Evolutionary conservation across 2,797 vertebrate species (phyloP), one percentile per base, ranked within the genome.

Genomic region (Rhabdophis nuchalis): DNA sequence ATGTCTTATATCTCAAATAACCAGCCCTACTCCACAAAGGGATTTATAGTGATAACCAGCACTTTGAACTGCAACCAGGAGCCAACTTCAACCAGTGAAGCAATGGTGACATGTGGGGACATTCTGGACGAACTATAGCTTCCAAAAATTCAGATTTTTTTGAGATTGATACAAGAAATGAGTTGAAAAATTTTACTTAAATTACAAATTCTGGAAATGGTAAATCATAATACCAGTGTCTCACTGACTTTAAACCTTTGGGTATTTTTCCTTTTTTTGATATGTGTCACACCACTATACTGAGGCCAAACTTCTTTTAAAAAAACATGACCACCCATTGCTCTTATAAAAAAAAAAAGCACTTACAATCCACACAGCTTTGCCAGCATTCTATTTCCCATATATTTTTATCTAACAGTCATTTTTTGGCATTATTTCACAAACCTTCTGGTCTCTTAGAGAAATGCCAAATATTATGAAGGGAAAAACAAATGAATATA

Each of bases 141-240:
- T 72, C 64, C n/a, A 72, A 36, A 18, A 72, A 36, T 72, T 72
- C 64, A 72, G 14, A 36, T 72, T 72, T 72, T 14, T 32, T 72
- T 72, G 95, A 93, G 68, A 93, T 91, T 93, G 96, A 96, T 93
- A 95, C 92, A 97, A 93, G 94, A 97, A 95, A 94, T 96, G 94
- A 96, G 91, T 58, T 90, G 92, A 93, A 95, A 96, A 94, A 85
- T 93, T 94, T 95, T 96, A 95, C 92, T 95, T 50, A 94, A 90
- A 87, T 90, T 95, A 95, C 95, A 96, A 95, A 92, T 93, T 91
- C 89, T 96, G 95, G 94, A 94, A 61, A 58, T 46, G 18, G 93
- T 91, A 94, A 94, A 96, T 93, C 94, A 90, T 93, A 0, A 0
- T 86, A 93, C 94, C 94, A 94, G 94, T 95, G 93, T 90, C 93